Evolutionary conservation across 2,113 vertebrate genomes (phyloP).

Genomic region (Pseudorhombus dupliciocellatus): DNA sequence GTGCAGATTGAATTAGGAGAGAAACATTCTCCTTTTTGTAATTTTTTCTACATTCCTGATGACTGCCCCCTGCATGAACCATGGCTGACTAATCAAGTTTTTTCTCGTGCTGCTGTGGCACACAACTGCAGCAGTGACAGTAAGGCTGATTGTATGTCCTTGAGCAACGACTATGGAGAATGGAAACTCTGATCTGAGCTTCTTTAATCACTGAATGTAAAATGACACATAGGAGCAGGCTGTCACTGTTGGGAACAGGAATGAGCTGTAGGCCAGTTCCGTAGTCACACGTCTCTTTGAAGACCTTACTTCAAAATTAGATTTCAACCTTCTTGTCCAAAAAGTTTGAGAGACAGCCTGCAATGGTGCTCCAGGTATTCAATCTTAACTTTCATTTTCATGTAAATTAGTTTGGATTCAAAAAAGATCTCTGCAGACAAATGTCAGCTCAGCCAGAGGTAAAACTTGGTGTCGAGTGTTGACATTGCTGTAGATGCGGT

Average conservation of each 20-base stretch:
- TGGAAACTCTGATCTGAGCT: constrained; percentile 38
- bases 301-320: constrained; percentile 1
- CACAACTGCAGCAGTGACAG: background rate
- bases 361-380: background rate
- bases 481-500: constrained; percentile 13
- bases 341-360: background rate
- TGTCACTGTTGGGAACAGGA: constrained; percentile 35
- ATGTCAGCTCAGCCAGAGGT: background rate
- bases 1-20: constrained; percentile 11
- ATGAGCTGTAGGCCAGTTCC: constrained; percentile 6
- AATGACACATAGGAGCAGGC: constrained; percentile 48
- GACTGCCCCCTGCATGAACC: background rate
- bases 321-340: background rate
- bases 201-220: constrained; percentile 23
- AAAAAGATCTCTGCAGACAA: background rate
- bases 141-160: constrained; percentile 13
- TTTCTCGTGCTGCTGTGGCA: background rate
- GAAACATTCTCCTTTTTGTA: background rate
- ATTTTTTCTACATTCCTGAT: background rate
- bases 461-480: constrained; percentile 16
- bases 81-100: background rate
- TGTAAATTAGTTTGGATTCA: background rate
- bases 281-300: constrained; percentile 15
- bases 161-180: constrained; percentile 9
- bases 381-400: background rate